Evolutionary conservation across 2,888 invertebrate species (phyloP).

Genomic region (Melieria crassipennis): DNA sequence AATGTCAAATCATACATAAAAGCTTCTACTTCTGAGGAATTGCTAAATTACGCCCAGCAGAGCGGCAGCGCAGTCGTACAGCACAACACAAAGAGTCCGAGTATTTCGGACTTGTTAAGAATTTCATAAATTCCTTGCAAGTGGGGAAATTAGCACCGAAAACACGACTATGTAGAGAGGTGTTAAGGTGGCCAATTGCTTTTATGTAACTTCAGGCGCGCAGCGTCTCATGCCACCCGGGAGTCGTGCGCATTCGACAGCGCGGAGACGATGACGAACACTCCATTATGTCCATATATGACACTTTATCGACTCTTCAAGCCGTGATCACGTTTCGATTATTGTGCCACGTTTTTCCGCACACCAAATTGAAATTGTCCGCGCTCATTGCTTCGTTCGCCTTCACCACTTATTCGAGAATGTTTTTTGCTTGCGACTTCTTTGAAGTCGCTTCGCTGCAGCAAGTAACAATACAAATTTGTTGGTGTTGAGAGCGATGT

Average conservation of each 20-base stretch:
- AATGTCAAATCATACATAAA: constrained; percentile 47
- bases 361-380: background rate
- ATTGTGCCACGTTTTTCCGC: constrained; percentile 19
- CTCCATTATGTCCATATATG: constrained; percentile 61
- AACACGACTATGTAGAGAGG: constrained; percentile 37
- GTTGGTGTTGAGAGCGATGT: constrained; percentile 50
- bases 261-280: constrained; percentile 47
- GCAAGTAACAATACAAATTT: constrained; percentile 51
- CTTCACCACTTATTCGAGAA: background rate
- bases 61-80: constrained; percentile 2
- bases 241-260: constrained; percentile 18
- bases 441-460: constrained; percentile 23
- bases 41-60: constrained; percentile 40
- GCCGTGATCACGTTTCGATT: constrained; percentile 35
- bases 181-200: background rate
- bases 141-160: constrained; percentile 47
- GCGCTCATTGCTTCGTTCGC: background rate
- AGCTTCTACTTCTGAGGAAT: constrained; percentile 47
- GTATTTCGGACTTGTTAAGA: constrained; percentile 40
- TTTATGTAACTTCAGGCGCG: background rate
- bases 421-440: constrained; percentile 1
- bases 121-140: constrained; percentile 46
- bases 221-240: constrained; percentile 15
- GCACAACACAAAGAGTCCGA: constrained; percentile 17
- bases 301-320: constrained; percentile 41